A percentile compares a stretch with the other conserved stretches of the same genome.
phyloP scores from a whole-genome alignment of 2,113 vertebrate genomes.

The Cryptotis parvus region DNA sequence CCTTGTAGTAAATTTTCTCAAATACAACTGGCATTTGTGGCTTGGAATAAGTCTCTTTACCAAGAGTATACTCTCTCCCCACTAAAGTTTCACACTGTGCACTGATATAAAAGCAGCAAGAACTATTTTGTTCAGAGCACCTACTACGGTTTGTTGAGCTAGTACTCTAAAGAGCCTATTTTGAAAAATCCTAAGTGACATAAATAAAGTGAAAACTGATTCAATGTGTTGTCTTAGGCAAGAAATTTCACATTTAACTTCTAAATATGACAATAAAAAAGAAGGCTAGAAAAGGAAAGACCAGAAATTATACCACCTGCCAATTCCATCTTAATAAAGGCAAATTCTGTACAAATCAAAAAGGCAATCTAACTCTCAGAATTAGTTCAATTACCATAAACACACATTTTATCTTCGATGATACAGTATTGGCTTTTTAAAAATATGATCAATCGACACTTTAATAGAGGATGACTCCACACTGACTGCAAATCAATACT shows the following conservation, averaged over 20 bases:
- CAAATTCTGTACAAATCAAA: conserved; percentile 51
- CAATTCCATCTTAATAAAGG: background rate
- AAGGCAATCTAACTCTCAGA: conserved; percentile 44
- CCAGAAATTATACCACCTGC: conserved; percentile 22
- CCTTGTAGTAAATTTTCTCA: background rate
- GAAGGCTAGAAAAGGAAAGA: background rate
- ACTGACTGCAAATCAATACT: conserved; percentile 1
- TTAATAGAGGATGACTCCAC: conserved; percentile 23
- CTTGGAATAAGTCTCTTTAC: conserved; percentile 6
- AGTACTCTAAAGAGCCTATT: background rate
- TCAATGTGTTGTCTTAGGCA: conserved; percentile 31
- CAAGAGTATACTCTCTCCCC: background rate
- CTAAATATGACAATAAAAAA: background rate
- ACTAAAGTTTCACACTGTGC: background rate
- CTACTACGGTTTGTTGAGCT: background rate
- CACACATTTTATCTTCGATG: conserved; percentile 63
- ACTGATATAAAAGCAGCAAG: conserved; percentile 6
- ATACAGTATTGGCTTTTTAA: conserved; percentile 57
- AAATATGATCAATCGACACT: conserved; percentile 4
- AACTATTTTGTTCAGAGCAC: background rate
- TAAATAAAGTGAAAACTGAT: background rate
- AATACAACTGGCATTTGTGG: background rate
- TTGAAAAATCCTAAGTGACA: background rate
- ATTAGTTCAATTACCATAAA: conserved; percentile 67
- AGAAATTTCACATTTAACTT: background rate